These are phyloP conservation scores for Zenarchopterus dispar DNA, from an alignment of 2,797 vertebrate species.

Conservation along the genomic window DNA sequence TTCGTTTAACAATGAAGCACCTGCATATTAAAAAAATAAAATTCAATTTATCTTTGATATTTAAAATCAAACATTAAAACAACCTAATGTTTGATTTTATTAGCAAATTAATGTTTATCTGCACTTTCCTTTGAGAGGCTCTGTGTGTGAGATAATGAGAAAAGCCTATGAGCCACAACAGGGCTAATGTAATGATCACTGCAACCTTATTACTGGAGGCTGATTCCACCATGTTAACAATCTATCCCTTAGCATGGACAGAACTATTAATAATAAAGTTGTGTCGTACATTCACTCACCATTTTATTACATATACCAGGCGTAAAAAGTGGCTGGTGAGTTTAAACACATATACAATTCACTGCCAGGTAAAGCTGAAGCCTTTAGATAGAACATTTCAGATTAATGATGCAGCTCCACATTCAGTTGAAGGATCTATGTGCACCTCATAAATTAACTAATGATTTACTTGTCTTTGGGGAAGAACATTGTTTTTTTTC, in stretches of 20 bases:
- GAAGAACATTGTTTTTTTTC: slow-evolving; percentile 28
- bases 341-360: neutral
- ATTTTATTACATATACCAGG: no score
- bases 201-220: slow-evolving; percentile 9
- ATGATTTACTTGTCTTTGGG: slow-evolving; percentile 22
- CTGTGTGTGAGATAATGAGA: slow-evolving; percentile 39
- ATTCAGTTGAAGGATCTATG: neutral
- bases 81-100: no score
- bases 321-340: no score
- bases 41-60: no score
- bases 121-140: slow-evolving; percentile 34
- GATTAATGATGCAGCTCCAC: slow-evolving; percentile 17
- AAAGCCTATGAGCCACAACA: slow-evolving; percentile 13
- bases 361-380: neutral
- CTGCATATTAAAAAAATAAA: no score
- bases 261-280: neutral
- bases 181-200: slow-evolving; percentile 21
- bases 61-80: no score
- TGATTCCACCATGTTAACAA: slow-evolving; percentile 11
- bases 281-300: no score
- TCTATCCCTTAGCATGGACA: slow-evolving; percentile 7
- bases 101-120: slow-evolving; percentile 25
- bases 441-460: slow-evolving; percentile 26
- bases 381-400: neutral
- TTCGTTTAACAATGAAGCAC: no score